Conservation (phyloP, 2,888 invertebrate species). For the Emmelina monodactyla region DNA sequence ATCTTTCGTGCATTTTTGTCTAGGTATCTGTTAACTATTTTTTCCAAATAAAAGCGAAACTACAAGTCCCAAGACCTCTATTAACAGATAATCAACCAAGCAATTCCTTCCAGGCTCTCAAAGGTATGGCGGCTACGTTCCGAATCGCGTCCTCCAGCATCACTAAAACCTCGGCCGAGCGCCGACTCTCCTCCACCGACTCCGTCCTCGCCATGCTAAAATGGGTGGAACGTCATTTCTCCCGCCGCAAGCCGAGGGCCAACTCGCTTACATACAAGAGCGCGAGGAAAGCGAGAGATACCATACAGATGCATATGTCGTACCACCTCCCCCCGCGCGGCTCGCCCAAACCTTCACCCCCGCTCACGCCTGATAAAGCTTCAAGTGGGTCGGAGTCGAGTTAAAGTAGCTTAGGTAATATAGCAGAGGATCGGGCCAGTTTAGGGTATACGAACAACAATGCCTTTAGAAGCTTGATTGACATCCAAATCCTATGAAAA, state of each 20-base stretch:
- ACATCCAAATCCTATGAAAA: too few species aligned
- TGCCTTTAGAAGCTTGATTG: too few species aligned
- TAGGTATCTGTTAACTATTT: too few species aligned
- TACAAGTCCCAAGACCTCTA: neutral
- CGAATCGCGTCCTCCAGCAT: constrained; percentile 86
- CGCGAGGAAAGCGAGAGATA: constrained; percentile 70
- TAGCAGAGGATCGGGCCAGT: neutral
- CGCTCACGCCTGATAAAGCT: constrained; percentile 31
- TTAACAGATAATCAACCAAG: neutral
- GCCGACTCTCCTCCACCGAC: constrained; percentile 87
- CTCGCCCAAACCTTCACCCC: constrained; percentile 41
- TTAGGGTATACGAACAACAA: too few species aligned
- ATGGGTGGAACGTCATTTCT: constrained; percentile 88
- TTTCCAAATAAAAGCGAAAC: neutral
- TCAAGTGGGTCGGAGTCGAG: constrained; percentile 55
- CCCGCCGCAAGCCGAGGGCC: constrained; percentile 77
- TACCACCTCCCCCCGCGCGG: constrained; percentile 52
- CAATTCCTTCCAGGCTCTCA: constrained; percentile 71
- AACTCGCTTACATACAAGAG: constrained; percentile 70
- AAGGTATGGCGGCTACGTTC: constrained; percentile 94
- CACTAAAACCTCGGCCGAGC: constrained; percentile 85
- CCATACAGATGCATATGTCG: constrained; percentile 81
- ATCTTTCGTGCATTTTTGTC: too few species aligned
- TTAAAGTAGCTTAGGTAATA: constrained; percentile 25
- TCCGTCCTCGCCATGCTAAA: constrained; percentile 88